phyloP scores from a whole-genome alignment of 2,888 invertebrate genomes.

The Unio pictorum region DNA sequence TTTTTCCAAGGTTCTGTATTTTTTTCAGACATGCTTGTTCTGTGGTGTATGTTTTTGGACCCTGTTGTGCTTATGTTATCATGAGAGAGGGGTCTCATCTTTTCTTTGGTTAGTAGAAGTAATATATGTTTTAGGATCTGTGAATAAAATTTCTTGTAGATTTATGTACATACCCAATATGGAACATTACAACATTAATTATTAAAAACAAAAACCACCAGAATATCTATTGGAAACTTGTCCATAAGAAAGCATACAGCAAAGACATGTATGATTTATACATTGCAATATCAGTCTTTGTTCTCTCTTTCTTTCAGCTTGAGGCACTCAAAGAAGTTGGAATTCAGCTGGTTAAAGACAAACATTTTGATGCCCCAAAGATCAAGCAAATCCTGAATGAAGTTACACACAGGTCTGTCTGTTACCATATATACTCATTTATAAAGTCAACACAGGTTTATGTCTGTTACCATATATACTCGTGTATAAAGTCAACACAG shows the following conservation, averaged over 20 bases:
- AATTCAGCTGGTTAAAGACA: constrained; percentile 87
- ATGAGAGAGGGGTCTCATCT: too few relatives aligned
- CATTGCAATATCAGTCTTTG: constrained; percentile 4
- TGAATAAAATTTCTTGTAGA: too few relatives aligned
- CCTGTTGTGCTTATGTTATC: too few relatives aligned
- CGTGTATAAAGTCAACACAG: neutral
- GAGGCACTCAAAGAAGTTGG: constrained; percentile 87
- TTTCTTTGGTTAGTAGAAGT: too few relatives aligned
- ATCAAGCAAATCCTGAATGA: constrained; percentile 84
- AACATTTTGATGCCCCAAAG: constrained; percentile 84
- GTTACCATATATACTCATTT: neutral
- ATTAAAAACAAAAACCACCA: too few relatives aligned
- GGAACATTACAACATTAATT: too few relatives aligned
- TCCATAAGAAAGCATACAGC: neutral
- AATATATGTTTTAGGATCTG: too few relatives aligned
- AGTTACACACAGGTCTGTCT: constrained; percentile 73
- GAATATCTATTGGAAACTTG: too few relatives aligned
- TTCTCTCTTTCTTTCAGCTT: constrained; percentile 70
- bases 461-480: neutral
- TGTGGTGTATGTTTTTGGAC: too few relatives aligned
- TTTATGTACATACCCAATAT: too few relatives aligned
- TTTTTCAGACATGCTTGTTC: too few relatives aligned
- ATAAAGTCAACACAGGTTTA: constrained; percentile 45
- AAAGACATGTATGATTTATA: neutral
- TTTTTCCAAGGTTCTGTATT: too few relatives aligned